Conservation (phyloP, 2,113 vertebrate species). For the Clarias gariepinus region DNA sequence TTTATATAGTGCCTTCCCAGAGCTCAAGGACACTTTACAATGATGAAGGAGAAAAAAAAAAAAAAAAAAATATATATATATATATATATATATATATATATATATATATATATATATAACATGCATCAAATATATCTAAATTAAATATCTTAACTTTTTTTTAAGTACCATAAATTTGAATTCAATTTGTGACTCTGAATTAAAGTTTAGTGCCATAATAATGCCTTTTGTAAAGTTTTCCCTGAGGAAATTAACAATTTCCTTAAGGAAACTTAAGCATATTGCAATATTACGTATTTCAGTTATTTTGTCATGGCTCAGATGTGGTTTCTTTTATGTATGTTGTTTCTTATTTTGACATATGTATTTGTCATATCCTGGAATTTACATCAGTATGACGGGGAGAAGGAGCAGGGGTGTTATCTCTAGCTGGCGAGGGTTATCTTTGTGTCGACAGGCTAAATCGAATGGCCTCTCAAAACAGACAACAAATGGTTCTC, state of each 20-base stretch:
- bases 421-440: constrained; percentile 66
- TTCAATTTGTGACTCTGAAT: not conserved
- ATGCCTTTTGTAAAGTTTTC: not conserved
- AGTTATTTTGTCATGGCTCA: not conserved
- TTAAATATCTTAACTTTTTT: not conserved
- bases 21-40: no score
- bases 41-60: no score
- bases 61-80: no score
- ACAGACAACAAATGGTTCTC: constrained; percentile 74
- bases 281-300: not conserved
- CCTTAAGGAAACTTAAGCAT: not conserved
- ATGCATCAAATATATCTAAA: not conserved
- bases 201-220: not conserved
- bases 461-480: constrained; percentile 71
- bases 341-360: not conserved
- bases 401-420: constrained; percentile 57
- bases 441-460: constrained; percentile 75
- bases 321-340: not conserved
- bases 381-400: not conserved
- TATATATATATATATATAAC: no score
- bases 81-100: no score
- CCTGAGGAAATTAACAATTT: not conserved
- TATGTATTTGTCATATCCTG: not conserved
- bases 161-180: not conserved
- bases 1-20: no score